Percentiles rank a stretch among this genome's conserved stretches.
These are phyloP conservation scores for Semicossyphus pulcher DNA, from an alignment of 2,113 vertebrate species.

Conservation along the genomic window DNA sequence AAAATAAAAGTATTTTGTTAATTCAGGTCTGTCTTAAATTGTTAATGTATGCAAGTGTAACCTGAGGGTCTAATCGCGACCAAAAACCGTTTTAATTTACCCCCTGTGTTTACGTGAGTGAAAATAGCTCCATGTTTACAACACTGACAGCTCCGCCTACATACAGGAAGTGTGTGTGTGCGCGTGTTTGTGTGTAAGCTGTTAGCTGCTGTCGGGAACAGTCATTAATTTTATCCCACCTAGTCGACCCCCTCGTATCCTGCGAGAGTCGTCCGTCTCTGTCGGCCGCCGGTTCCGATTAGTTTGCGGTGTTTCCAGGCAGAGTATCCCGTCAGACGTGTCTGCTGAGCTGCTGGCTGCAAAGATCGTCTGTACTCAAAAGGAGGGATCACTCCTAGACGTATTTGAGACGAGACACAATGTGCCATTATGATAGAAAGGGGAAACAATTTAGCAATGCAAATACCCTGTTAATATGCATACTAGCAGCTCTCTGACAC, in stretches of 20 bases:
- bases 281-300: conserved; percentile 38
- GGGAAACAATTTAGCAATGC: too few relatives aligned
- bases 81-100: neutral
- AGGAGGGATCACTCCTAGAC: conserved; percentile 17
- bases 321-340: conserved; percentile 53
- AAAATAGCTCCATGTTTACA: neutral
- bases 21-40: neutral
- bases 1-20: neutral
- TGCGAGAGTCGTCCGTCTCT: conserved; percentile 26
- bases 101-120: neutral
- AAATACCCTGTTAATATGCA: too few relatives aligned
- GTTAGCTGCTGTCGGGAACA: neutral
- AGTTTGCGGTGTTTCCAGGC: conserved; percentile 77
- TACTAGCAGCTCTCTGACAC: too few relatives aligned
- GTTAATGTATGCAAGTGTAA: neutral
- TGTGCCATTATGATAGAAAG: too few relatives aligned
- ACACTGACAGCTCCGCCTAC: neutral
- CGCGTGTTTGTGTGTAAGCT: neutral
- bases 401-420: too few relatives aligned
- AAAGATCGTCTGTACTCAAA: neutral
- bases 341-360: conserved; percentile 3
- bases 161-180: neutral
- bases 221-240: conserved; percentile 53
- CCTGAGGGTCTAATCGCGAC: neutral
- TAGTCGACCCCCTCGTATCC: conserved; percentile 27